These are phyloP conservation scores for Drosophila helvetica DNA, from an alignment of 2,888 invertebrate species.

Conservation along the genomic window DNA sequence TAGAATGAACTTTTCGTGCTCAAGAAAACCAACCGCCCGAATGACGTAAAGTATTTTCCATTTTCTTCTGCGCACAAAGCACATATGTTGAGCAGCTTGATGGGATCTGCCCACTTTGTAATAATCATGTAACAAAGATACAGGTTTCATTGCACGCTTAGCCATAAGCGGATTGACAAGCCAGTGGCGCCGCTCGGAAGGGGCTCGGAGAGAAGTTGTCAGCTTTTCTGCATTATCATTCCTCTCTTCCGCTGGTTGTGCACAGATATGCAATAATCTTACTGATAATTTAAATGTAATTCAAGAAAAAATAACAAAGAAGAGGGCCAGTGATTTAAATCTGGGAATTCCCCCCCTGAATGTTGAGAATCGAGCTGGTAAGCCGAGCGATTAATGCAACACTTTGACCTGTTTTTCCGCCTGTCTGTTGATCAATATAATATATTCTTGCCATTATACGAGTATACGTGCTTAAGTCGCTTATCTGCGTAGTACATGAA, in stretches of 20 bases:
- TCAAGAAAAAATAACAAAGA: neutral
- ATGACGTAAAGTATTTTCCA: neutral
- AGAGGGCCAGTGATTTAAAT: neutral
- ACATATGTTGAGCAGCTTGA: neutral
- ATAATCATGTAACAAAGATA: conserved; percentile 3
- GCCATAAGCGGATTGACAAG: conserved; percentile 14
- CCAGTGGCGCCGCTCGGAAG: conserved; percentile 17
- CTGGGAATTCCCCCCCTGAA: conserved; percentile 6
- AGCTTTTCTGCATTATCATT: neutral
- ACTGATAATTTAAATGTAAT: no score
- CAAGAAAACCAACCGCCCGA: neutral
- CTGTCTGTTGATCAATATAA: conserved; percentile 13
- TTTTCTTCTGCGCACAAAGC: neutral
- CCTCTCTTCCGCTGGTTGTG: neutral
- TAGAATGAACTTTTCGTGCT: neutral
- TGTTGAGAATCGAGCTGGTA: conserved; percentile 5
- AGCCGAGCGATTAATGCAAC: conserved; percentile 2
- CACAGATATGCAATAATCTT: no score
- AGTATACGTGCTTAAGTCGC: neutral
- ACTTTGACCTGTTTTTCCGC: conserved; percentile 14
- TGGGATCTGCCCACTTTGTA: conserved; percentile 19
- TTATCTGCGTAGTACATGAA: conserved; percentile 9
- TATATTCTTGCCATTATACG: neutral
- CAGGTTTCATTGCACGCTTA: conserved; percentile 16
- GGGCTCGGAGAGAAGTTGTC: neutral